These are phyloP conservation scores for Notospermus geniculatus DNA, from an alignment of 1,140 invertebrate species.

Conservation along the genomic window DNA sequence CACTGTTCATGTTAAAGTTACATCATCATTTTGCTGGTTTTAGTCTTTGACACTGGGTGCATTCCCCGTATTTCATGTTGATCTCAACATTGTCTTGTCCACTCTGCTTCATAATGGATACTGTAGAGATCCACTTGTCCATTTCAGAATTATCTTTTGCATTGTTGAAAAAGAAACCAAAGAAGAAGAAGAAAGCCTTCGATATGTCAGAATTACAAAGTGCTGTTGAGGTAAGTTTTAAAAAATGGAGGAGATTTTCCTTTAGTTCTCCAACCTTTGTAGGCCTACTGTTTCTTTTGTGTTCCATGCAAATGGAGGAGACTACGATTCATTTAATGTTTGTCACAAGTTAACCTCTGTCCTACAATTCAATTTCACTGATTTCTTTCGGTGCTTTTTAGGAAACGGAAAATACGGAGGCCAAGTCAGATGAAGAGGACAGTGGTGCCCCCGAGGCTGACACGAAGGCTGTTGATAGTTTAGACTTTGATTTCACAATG, in stretches of 20 bases:
- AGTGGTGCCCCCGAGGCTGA: constrained; percentile 22
- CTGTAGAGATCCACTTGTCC: background rate
- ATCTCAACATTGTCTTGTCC: no score
- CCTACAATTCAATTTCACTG: background rate
- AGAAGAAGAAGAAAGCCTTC: constrained; percentile 57
- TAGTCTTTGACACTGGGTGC: no score
- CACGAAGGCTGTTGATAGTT: constrained; percentile 62
- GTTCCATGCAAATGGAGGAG: background rate
- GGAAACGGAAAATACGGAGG: constrained; percentile 12
- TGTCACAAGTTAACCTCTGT: background rate
- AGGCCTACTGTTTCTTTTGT: no score
- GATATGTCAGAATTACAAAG: constrained; percentile 53
- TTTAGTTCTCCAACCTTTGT: no score
- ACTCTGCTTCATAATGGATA: background rate
- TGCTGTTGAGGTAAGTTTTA: constrained; percentile 47
- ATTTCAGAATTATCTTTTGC: constrained; percentile 25
- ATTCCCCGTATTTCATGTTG: no score
- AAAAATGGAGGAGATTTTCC: constrained; percentile 12
- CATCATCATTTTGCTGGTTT: no score
- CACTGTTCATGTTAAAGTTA: no score
- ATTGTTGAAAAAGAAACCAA: constrained; percentile 46
- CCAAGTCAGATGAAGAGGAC: constrained; percentile 21
- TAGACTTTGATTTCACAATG: constrained; percentile 77
- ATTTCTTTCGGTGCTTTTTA: no score
- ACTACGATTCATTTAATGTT: background rate